Base-by-base conservation (phyloP, 2,888 invertebrate species). In the Amiota communis region DNA sequence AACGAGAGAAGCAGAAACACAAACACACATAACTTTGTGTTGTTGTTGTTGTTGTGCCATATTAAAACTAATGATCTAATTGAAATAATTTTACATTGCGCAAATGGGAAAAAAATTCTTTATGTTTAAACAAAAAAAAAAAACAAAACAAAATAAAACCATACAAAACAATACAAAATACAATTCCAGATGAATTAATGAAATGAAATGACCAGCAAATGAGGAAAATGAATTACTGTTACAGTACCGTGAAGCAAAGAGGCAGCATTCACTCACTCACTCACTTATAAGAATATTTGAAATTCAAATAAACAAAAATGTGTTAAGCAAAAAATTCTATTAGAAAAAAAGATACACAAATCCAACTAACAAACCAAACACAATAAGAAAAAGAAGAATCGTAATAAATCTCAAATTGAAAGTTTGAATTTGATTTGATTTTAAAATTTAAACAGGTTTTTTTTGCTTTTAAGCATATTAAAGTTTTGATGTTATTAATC, bases 11-110 rank as follows among this genome's bases (percentile, higher is more conserved):
- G 23, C n/a, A 57, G 15, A 15, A 8, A 57, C 17, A 57, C 17
- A 17, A 3, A 20, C 23, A 59, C 59, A 20, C 17, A 59, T 15
- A n/a, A 59, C 59, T 59, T n/a, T 51, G 56, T 67, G 23, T 23
- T n/a, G n/a, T n/a, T n/a, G n/a, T n/a, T n/a, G 23, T 64, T 61
- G 56, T 67, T 74, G 72, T 76, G 74, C 73, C 76, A 75, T 81
- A 80, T 83, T 77, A 78, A 81, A 80, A 81, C 80, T 78, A 80
- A 81, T 80, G 81, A 84, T 82, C 78, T 82, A 83, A 83, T 83
- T 83, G 78, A 82, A 23, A 23, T 51, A 20, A 20, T 46, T 46
- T 15, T 63, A 9, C 63, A 46, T 63, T 63, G n/a, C 46, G n/a
- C 63, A 59, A 59, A 59, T 17, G 11, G 59, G n/a, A n/a, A 17